Evolutionary conservation across 2,113 vertebrate genomes (phyloP).

Genomic region (Melozone crissalis): DNA sequence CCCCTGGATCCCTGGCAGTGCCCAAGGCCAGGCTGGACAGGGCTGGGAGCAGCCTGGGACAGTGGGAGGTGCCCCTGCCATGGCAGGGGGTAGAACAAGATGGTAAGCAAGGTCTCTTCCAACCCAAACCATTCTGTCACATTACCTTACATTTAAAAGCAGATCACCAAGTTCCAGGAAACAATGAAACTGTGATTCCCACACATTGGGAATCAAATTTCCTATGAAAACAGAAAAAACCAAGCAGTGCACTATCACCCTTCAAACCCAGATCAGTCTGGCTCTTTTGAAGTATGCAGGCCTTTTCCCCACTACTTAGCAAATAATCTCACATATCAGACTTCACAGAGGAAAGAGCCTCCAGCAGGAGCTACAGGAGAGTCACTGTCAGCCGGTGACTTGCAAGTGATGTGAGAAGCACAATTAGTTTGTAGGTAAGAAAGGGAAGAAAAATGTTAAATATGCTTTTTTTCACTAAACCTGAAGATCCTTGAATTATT

Average conservation of each 20-base stretch:
- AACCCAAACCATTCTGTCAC: background rate
- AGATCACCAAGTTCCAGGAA: background rate
- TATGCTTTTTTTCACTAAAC: background rate
- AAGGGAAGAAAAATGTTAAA: background rate
- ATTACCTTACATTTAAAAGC: background rate
- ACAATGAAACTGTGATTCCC: background rate
- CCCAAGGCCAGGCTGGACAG: fast-evolving
- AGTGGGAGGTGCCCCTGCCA: background rate
- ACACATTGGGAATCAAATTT: background rate
- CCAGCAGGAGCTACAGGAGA: background rate
- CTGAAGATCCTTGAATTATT: background rate
- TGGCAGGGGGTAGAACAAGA: fast-evolving
- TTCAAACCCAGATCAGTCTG: background rate
- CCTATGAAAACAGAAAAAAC: background rate
- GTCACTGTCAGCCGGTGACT: background rate
- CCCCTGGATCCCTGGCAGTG: background rate
- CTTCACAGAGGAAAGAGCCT: background rate
- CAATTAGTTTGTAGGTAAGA: background rate
- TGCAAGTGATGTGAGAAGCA: background rate
- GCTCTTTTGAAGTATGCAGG: background rate
- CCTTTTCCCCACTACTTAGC: background rate
- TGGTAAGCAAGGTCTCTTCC: background rate
- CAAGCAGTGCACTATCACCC: background rate
- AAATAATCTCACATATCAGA: background rate
- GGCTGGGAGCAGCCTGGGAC: background rate